A percentile compares a stretch with the other conserved stretches of the same genome.
Conservation (phyloP, 1,140 invertebrate species). For the Tenebrio molitor region DNA sequence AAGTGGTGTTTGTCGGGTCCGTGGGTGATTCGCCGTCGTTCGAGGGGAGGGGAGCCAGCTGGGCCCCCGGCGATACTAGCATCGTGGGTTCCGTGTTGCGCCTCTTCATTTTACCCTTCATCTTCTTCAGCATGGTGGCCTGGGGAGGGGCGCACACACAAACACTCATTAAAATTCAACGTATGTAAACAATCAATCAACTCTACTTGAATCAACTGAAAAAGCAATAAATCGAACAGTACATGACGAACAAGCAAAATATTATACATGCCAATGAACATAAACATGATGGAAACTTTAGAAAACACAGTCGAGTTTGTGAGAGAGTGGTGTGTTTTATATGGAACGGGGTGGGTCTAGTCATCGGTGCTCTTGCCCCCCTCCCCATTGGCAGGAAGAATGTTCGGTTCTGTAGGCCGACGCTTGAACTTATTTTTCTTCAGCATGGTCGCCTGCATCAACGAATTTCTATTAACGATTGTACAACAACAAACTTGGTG, state of each 20-base stretch:
- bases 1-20: constrained; percentile 64
- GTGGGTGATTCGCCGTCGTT: constrained; percentile 67
- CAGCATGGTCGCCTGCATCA: constrained; percentile 85
- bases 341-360: constrained; percentile 52
- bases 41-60: constrained; percentile 69
- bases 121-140: constrained; percentile 91
- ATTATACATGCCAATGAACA: constrained; percentile 49
- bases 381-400: constrained; percentile 78
- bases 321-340: constrained; percentile 47
- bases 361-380: constrained; percentile 74
- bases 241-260: constrained; percentile 52
- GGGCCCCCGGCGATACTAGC: constrained; percentile 77
- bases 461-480: constrained; percentile 38
- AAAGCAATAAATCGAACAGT: constrained; percentile 42
- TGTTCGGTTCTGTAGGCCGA: constrained; percentile 88
- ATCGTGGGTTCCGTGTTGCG: constrained; percentile 94
- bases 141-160: constrained; percentile 69
- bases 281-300: constrained; percentile 43
- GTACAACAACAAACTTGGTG: constrained; percentile 32
- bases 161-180: constrained; percentile 47
- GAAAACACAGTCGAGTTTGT: constrained; percentile 46
- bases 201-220: constrained; percentile 49
- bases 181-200: constrained; percentile 27
- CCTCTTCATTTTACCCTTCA: constrained; percentile 94
- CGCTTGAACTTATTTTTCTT: constrained; percentile 97